A percentile compares a stretch with the other conserved stretches of the same genome.
Evolutionary conservation across 2,797 vertebrate species (phyloP).

Genomic region (Phalloptychus januarius): DNA sequence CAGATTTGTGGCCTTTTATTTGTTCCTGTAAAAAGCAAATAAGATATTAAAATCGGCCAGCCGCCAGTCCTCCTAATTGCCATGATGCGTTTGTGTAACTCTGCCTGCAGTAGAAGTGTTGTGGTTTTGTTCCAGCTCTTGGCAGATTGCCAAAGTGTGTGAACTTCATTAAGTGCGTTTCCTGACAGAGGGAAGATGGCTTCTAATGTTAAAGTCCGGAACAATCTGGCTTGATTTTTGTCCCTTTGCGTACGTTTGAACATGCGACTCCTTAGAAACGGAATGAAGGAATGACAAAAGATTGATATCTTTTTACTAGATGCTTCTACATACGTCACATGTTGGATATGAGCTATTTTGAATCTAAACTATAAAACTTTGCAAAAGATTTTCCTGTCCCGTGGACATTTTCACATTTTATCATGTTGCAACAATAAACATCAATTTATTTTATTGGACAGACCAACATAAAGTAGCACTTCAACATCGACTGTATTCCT

Average conservation of each 20-base stretch:
- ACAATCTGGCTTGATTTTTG: not conserved
- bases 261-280: conserved; percentile 43
- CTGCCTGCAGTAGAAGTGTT: not conserved
- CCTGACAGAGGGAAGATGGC: not conserved
- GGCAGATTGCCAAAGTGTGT: conserved; percentile 27
- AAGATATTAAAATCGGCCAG: conserved; percentile 35
- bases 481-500: not conserved
- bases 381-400: not conserved
- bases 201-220: not conserved
- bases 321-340: not conserved
- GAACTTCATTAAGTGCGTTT: conserved; percentile 18
- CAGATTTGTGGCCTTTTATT: conserved; percentile 58
- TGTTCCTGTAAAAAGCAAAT: conserved; percentile 47
- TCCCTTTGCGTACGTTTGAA: conserved; percentile 10
- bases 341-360: not conserved
- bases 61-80: conserved; percentile 41
- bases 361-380: not conserved
- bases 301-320: conserved; percentile 12
- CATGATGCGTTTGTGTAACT: conserved; percentile 19
- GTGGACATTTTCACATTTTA: not conserved
- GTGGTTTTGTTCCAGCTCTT: conserved; percentile 4
- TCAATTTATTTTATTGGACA: not conserved
- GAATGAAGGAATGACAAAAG: conserved; percentile 33
- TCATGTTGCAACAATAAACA: too few species aligned
- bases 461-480: not conserved